A percentile compares a stretch with the other conserved stretches of the same genome.
These are phyloP conservation scores for Drosophila suboccidentalis DNA, from an alignment of 2,888 invertebrate species.

Conservation along the genomic window DNA sequence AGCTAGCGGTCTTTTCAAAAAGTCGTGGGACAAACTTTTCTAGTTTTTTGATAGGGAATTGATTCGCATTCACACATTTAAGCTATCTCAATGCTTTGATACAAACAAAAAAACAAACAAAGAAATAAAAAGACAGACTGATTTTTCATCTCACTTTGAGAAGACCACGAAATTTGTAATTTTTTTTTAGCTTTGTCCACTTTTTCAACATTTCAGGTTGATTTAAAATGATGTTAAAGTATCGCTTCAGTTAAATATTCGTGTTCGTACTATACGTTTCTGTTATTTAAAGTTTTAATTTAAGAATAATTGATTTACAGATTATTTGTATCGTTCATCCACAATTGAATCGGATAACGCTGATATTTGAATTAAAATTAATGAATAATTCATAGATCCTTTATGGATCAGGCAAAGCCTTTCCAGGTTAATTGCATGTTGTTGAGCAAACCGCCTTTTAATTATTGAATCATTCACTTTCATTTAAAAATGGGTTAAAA, in stretches of 20 bases:
- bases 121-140: no score
- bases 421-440: slow-evolving; percentile 54
- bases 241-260: neutral
- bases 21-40: no score
- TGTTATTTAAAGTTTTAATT: neutral
- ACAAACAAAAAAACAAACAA: no score
- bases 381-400: slow-evolving; percentile 32
- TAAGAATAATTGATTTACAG: slow-evolving; percentile 7
- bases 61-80: no score
- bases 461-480: slow-evolving; percentile 56
- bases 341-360: slow-evolving; percentile 3
- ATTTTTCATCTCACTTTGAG: no score
- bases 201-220: no score
- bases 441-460: slow-evolving; percentile 48
- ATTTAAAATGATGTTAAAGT: neutral
- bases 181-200: no score
- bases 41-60: no score
- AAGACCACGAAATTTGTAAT: no score
- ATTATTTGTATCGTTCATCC: neutral
- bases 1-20: no score
- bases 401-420: slow-evolving; percentile 32
- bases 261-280: no score
- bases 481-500: slow-evolving; percentile 11
- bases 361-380: slow-evolving; percentile 34
- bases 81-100: no score